Evolutionary conservation across 2,888 invertebrate species (phyloP).

Genomic region (Yponomeuta cagnagella): DNA sequence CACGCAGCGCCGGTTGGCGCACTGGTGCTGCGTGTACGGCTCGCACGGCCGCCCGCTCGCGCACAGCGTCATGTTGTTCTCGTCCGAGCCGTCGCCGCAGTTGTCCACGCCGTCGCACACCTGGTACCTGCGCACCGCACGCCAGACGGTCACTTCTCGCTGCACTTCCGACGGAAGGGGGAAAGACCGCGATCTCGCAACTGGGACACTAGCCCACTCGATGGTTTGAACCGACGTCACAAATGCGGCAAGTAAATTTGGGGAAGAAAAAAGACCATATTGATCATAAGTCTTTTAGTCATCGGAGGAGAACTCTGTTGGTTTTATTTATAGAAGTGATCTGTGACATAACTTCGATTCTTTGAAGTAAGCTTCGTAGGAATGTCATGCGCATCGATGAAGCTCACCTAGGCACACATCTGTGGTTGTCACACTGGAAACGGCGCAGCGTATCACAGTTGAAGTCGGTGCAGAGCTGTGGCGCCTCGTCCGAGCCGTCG

Average conservation of each 20-base stretch:
- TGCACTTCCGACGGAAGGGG: background rate
- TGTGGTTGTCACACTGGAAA: conserved; percentile 93
- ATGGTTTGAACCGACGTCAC: background rate
- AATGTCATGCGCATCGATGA: too few relatives aligned
- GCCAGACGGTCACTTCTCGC: too few relatives aligned
- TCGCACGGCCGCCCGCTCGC: conserved; percentile 86
- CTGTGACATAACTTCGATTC: too few relatives aligned
- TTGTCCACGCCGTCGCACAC: conserved; percentile 94
- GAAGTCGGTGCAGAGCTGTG: conserved; percentile 87
- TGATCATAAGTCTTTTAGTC: too few relatives aligned
- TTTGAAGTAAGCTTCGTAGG: too few relatives aligned
- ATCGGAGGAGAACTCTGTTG: too few relatives aligned
- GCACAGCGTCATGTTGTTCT: conserved; percentile 95
- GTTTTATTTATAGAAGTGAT: too few relatives aligned
- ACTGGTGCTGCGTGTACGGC: conserved; percentile 86
- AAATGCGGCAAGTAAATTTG: background rate
- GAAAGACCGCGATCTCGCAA: too few relatives aligned
- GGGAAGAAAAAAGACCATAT: too few relatives aligned
- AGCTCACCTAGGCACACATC: conserved; percentile 82
- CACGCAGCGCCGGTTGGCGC: conserved; percentile 91
- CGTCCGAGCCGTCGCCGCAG: conserved; percentile 96
- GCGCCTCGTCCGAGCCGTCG: conserved; percentile 91
- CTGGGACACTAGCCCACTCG: background rate
- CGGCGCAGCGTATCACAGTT: conserved; percentile 88
- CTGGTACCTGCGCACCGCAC: conserved; percentile 74